Conservation (phyloP, 2,888 invertebrate species). For the Conistra vaccinii region DNA sequence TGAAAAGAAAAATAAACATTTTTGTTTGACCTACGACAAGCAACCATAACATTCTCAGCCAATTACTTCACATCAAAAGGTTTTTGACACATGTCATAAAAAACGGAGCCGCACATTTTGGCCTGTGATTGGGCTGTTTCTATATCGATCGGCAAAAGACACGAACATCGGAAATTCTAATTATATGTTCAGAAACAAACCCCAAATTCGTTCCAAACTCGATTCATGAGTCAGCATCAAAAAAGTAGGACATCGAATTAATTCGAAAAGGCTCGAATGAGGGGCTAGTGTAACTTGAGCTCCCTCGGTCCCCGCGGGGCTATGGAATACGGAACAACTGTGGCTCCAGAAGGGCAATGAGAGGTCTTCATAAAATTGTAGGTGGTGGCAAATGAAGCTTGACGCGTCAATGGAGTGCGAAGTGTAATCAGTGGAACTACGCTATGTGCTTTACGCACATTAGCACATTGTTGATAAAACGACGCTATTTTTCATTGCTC, state of each 20-base stretch:
- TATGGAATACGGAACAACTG: constrained; percentile 12
- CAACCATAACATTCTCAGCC: not conserved
- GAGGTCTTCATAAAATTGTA: constrained; percentile 63
- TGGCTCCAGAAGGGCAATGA: constrained; percentile 36
- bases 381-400: constrained; percentile 74
- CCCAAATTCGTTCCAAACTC: constrained; percentile 66
- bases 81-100: constrained; percentile 11
- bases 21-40: not conserved
- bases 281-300: constrained; percentile 58
- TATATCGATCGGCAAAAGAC: constrained; percentile 41
- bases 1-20: not conserved
- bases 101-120: not conserved
- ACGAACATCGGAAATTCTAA: constrained; percentile 62
- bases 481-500: constrained; percentile 64
- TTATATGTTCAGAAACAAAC: constrained; percentile 67
- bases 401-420: constrained; percentile 77
- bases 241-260: constrained; percentile 78
- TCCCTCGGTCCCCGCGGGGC: constrained; percentile 15
- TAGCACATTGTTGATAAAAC: constrained; percentile 69
- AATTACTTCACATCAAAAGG: constrained; percentile 11
- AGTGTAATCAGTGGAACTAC: constrained; percentile 76
- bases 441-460: constrained; percentile 69
- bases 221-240: constrained; percentile 74
- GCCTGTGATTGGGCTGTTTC: not conserved
- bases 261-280: constrained; percentile 72